Evolutionary conservation across 2,888 invertebrate genomes (phyloP).

Genomic region (Reticulitermes lucifugus): DNA sequence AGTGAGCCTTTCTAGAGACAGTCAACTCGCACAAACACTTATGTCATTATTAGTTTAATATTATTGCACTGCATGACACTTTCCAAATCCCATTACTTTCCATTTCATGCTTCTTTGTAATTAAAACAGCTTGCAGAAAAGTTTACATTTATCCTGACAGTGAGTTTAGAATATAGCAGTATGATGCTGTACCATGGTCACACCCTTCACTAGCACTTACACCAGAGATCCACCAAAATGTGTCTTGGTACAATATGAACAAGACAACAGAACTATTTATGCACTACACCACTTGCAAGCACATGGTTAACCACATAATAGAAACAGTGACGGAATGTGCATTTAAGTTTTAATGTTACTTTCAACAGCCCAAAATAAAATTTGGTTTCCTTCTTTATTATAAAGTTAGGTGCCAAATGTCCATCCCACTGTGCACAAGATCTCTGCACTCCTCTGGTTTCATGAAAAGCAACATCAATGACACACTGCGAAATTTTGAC

Average conservation of each 20-base stretch:
- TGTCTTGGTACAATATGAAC: neutral
- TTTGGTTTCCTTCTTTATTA: constrained; percentile 3
- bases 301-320: neutral
- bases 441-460: constrained; percentile 1
- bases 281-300: neutral
- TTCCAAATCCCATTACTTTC: constrained; percentile 33
- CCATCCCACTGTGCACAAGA: neutral
- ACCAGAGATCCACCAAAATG: neutral
- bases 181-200: neutral
- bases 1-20: neutral
- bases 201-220: neutral
- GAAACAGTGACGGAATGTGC: constrained; percentile 30
- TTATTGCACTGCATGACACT: constrained; percentile 50
- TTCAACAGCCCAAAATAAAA: neutral
- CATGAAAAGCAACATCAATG: neutral
- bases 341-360: constrained; percentile 8
- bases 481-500: neutral
- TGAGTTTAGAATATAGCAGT: neutral
- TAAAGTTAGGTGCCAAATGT: constrained; percentile 36
- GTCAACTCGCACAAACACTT: constrained; percentile 40
- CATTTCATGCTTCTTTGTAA: constrained; percentile 34
- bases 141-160: constrained; percentile 4
- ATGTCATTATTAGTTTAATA: constrained; percentile 25
- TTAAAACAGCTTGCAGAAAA: constrained; percentile 27
- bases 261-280: neutral